Evolutionary conservation across 2,888 invertebrate species (phyloP).

Genomic region (Cynaeus angustus): DNA sequence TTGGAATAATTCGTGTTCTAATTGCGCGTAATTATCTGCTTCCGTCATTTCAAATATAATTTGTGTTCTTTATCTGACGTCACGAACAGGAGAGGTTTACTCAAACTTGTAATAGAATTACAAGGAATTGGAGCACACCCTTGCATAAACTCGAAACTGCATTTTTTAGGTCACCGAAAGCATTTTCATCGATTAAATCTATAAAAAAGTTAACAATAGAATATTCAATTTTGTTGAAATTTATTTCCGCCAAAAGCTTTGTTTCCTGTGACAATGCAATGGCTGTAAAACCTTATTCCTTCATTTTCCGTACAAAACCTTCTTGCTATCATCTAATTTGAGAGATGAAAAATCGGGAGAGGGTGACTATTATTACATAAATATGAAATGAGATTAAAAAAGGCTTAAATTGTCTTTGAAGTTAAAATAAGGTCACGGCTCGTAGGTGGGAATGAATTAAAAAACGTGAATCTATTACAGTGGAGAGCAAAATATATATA

Average conservation of each 20-base stretch:
- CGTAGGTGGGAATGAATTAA: background rate
- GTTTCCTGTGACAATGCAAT: background rate
- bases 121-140: background rate
- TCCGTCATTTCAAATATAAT: too few relatives aligned
- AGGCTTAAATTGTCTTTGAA: background rate
- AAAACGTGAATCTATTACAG: too few relatives aligned
- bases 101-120: too few relatives aligned
- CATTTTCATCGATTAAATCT: background rate
- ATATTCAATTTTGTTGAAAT: constrained; percentile 1
- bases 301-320: background rate
- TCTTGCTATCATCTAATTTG: background rate
- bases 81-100: too few relatives aligned
- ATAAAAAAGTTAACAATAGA: background rate
- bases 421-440: background rate
- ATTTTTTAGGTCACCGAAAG: background rate
- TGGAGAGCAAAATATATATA: too few relatives aligned
- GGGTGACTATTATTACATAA: background rate
- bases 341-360: constrained; percentile 4
- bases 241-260: background rate
- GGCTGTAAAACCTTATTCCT: background rate
- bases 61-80: too few relatives aligned
- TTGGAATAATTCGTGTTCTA: too few relatives aligned
- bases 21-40: too few relatives aligned
- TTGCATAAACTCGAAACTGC: background rate
- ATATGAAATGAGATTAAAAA: background rate